Conservation (phyloP, 2,797 vertebrate genomes). For the Dendrocincla fuliginosa region DNA sequence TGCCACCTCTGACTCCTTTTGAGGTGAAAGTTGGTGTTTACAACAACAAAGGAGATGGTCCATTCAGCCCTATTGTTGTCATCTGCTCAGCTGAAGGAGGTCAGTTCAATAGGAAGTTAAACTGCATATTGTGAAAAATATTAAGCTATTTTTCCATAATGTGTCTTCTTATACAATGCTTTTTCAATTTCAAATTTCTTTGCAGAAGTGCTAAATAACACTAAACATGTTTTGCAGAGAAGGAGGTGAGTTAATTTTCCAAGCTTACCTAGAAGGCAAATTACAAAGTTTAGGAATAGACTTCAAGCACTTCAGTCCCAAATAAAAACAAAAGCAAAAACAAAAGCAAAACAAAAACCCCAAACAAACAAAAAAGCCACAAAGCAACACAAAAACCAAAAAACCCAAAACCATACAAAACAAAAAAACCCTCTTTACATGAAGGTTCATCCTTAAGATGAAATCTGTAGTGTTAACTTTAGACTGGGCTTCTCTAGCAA, state of each 20-base stretch:
- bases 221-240: not conserved
- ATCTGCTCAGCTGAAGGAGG: conserved; percentile 96
- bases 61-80: conserved; percentile 91
- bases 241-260: not conserved
- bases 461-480: not conserved
- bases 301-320: not conserved
- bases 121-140: not conserved
- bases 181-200: not conserved
- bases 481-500: not conserved
- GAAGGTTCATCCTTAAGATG: not conserved
- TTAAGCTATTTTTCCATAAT: not conserved
- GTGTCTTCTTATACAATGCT: not conserved
- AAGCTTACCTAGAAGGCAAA: not conserved
- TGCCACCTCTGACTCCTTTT: conserved; percentile 94
- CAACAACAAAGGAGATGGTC: conserved; percentile 97
- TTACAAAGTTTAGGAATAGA: not conserved
- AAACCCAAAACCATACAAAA: no score
- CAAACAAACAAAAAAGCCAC: no score
- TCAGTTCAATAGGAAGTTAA: conserved; percentile 68
- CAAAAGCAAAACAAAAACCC: no score
- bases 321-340: not conserved
- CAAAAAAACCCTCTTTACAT: not conserved
- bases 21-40: conserved; percentile 97
- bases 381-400: no score
- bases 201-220: not conserved